Conservation (phyloP, 2,113 vertebrate species). For the Illadopsis cleaveri region DNA sequence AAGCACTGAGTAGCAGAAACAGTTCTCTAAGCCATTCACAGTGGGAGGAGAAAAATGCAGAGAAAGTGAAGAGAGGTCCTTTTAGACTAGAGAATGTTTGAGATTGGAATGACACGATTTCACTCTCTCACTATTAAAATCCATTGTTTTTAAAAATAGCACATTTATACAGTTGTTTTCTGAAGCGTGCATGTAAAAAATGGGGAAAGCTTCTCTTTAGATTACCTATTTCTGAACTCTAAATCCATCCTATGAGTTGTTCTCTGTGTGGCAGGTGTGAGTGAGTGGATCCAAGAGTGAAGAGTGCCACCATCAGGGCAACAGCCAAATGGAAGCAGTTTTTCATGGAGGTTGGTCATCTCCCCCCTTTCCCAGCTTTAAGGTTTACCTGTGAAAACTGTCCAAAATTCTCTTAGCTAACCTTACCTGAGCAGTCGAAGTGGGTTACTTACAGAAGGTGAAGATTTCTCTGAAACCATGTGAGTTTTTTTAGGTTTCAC, state of each 20-base stretch:
- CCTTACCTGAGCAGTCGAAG: not conserved
- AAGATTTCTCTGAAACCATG: not conserved
- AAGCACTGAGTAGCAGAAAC: slow-evolving; percentile 14
- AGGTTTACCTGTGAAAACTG: not conserved
- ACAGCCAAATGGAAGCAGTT: not conserved
- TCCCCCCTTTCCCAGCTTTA: not conserved
- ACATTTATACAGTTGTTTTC: not conserved
- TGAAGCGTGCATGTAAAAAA: not conserved
- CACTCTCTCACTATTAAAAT: not conserved
- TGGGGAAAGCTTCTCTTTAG: not conserved
- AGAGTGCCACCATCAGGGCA: slow-evolving; percentile 53
- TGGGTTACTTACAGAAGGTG: not conserved
- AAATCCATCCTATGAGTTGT: not conserved
- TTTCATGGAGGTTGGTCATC: not conserved
- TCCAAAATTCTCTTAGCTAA: not conserved
- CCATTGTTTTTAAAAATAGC: not conserved
- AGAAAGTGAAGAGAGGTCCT: not conserved
- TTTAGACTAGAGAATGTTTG: not conserved
- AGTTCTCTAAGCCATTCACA: slow-evolving; percentile 6
- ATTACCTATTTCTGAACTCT: not conserved
- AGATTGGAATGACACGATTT: not conserved
- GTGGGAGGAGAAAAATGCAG: not conserved
- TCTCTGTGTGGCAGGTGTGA: not conserved
- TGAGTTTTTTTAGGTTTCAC: not conserved
- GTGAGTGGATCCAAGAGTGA: not conserved